phyloP scores from a whole-genome alignment of 2,888 invertebrate species.

The Anticlea derivata region DNA sequence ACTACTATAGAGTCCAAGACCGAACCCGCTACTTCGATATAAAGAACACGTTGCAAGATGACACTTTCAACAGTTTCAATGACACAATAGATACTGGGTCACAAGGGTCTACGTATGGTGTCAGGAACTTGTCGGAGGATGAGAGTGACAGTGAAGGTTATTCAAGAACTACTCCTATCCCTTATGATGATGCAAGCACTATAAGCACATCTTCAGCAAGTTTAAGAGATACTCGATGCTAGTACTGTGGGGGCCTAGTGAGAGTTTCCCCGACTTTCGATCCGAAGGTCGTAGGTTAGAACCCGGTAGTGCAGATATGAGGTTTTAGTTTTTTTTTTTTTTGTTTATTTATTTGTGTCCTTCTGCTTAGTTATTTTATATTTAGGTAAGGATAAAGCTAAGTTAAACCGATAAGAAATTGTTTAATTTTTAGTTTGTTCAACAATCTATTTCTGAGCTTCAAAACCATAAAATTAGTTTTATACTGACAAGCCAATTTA shows the following conservation, averaged over 20 bases:
- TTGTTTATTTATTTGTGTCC: too few species aligned
- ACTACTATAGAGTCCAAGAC: slow-evolving; percentile 56
- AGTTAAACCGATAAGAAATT: too few species aligned
- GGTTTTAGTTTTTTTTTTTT: background rate
- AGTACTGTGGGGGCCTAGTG: too few species aligned
- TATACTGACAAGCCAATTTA: too few species aligned
- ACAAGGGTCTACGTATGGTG: slow-evolving; percentile 43
- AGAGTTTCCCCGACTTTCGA: too few species aligned
- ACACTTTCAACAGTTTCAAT: slow-evolving; percentile 26
- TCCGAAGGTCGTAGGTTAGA: too few species aligned
- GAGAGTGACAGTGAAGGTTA: slow-evolving; percentile 36
- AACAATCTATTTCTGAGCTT: too few species aligned
- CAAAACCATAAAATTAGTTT: too few species aligned
- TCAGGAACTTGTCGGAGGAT: slow-evolving; percentile 46
- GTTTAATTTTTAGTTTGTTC: too few species aligned
- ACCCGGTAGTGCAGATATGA: too few species aligned
- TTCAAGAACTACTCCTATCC: slow-evolving; percentile 35
- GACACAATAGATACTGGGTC: slow-evolving; percentile 37
- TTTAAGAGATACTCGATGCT: slow-evolving; percentile 58
- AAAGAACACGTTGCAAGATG: slow-evolving; percentile 45
- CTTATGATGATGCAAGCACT: slow-evolving; percentile 41
- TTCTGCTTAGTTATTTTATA: too few species aligned
- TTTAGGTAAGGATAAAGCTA: background rate
- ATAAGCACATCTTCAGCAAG: slow-evolving; percentile 47
- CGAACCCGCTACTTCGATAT: slow-evolving; percentile 53